These are phyloP conservation scores for Discoglossus pictus DNA, from an alignment of 2,797 vertebrate species.

Conservation along the genomic window DNA sequence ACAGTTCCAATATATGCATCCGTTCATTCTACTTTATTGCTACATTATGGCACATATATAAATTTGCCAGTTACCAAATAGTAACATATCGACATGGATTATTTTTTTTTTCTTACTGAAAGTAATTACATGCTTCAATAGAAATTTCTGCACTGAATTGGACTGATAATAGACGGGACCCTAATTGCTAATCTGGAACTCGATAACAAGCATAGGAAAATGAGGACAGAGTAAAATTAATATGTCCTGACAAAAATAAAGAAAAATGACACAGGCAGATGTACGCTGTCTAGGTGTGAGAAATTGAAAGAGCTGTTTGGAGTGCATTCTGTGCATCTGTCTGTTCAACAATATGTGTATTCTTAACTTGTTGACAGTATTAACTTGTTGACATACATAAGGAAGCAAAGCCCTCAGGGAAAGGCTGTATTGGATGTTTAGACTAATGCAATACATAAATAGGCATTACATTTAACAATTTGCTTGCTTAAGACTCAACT, in stretches of 20 bases:
- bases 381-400: constrained; percentile 45
- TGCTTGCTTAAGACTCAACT: background rate
- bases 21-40: too few species aligned
- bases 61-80: too few species aligned
- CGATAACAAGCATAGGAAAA: background rate
- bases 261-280: constrained; percentile 37
- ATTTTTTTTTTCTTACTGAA: too few species aligned
- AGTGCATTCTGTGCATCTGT: constrained; percentile 18
- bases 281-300: constrained; percentile 29
- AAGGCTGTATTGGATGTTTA: constrained; percentile 40
- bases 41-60: too few species aligned
- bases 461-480: constrained; percentile 20
- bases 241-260: constrained; percentile 7
- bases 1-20: too few species aligned
- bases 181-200: too few species aligned
- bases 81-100: too few species aligned
- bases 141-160: too few species aligned
- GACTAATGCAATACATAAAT: constrained; percentile 37
- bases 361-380: constrained; percentile 49
- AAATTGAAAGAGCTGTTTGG: constrained; percentile 31
- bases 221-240: background rate
- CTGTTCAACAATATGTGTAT: constrained; percentile 45
- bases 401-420: constrained; percentile 28
- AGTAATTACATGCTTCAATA: too few species aligned
- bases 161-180: too few species aligned